Base-by-base conservation (phyloP, 2,113 vertebrate genomes). In the Cinclus cinclus region DNA sequence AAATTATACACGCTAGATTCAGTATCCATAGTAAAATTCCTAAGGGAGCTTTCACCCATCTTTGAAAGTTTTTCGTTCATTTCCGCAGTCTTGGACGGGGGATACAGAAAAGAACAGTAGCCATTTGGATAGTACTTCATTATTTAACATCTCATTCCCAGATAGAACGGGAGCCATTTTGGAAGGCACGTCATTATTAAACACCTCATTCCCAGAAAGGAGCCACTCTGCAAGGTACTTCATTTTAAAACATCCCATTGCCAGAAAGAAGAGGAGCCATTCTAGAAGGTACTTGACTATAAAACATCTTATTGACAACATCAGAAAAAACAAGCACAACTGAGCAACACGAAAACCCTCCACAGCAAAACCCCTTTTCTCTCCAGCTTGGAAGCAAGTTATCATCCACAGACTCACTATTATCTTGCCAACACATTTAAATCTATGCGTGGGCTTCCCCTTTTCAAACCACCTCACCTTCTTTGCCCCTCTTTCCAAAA, bases 1-100 rank as follows among this genome's bases (percentile, higher is more conserved):
- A 99, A 99, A 49, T 99, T 99, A 97, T 99, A 99, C 50, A 99
- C 99, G 10, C 99, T 99, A 55, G 98, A 99, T 71, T 99, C 99
- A 0, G 99, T 99, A 91, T 99, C 99, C 99, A 99, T 98, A 52
- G 99, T 99, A 92, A 99, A 99, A 97, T 99, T 99, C 96, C 98
- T 98, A 91, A 99, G 98, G 9, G 99, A 98, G 95, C 99, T 98
- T 97, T 99, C 99, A 12, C 99, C 99, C 98, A 99, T 98, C 56
- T 98, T 98, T 39, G 99, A 98, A 94, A 99, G 96, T 78, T 99
- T 99, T 93, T 99, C 99, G 91, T 99, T 99, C 98, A 99, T 98
- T 97, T 99, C 99, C 47, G 99, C 98, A 49, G 99, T 99, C 99
- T 99, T 79, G 71, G n/a, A 42, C 6, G 15, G 13, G 47, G 42